Conservation (phyloP, 2,888 invertebrate genomes). For the Hipparchia sbordonii region DNA sequence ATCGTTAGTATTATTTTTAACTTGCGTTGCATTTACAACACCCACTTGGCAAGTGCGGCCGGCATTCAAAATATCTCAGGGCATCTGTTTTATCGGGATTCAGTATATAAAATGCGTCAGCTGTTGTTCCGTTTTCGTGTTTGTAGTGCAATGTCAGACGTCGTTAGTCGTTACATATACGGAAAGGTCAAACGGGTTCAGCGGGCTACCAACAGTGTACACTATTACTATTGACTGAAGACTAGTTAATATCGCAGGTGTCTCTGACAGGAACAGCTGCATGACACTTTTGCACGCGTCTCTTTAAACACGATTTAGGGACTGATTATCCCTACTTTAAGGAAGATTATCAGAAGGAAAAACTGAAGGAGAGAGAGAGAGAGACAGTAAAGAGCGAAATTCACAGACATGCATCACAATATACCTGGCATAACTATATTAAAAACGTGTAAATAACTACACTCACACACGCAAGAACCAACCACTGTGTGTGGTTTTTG, state of each 20-base stretch:
- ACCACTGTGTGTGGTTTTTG: too few relatives aligned
- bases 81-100: conserved; percentile 29
- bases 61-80: conserved; percentile 11
- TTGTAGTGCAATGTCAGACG: conserved; percentile 45
- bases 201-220: conserved; percentile 50
- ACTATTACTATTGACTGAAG: conserved; percentile 27
- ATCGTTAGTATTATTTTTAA: background rate
- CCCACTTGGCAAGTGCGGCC: conserved; percentile 4
- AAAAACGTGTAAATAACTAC: too few relatives aligned
- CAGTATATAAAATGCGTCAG: conserved; percentile 27
- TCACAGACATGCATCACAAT: background rate
- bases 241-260: conserved; percentile 40
- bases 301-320: conserved; percentile 34
- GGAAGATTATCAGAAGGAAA: background rate
- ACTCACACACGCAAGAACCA: too few relatives aligned
- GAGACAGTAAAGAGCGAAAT: background rate
- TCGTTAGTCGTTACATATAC: conserved; percentile 38
- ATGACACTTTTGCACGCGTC: conserved; percentile 23
- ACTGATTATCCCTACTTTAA: background rate
- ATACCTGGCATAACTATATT: too few relatives aligned
- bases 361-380: background rate
- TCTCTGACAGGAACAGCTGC: conserved; percentile 35
- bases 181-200: conserved; percentile 61
- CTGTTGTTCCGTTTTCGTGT: conserved; percentile 27
- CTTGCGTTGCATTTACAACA: conserved; percentile 3